Conservation (phyloP, 1,140 invertebrate species). For the Lasioglossum albipes region DNA sequence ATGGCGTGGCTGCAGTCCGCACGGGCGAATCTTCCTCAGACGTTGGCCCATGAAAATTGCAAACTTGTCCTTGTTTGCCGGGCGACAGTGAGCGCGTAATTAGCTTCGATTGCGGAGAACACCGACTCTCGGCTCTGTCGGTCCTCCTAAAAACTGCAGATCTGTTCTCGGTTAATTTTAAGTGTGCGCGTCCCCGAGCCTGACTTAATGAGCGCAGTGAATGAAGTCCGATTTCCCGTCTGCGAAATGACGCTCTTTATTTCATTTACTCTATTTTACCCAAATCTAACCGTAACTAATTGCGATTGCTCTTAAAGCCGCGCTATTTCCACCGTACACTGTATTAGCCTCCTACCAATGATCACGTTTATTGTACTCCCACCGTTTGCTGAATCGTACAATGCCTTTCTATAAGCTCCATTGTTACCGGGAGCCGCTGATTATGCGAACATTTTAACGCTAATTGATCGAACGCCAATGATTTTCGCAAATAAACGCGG, state of each 20-base stretch:
- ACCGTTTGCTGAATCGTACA: no score
- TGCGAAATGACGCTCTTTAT: not conserved
- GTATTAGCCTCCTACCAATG: not conserved
- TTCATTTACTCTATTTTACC: not conserved
- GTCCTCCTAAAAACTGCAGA: not conserved
- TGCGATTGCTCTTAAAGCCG: not conserved
- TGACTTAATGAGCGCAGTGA: not conserved
- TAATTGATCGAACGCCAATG: no score
- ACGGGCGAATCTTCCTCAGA: not conserved
- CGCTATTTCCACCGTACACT: not conserved
- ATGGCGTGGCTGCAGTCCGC: not conserved
- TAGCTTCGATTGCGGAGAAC: not conserved
- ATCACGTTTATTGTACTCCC: no score
- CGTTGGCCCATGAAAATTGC: not conserved
- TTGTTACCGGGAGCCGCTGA: no score
- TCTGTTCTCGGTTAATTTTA: not conserved
- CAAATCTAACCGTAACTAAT: not conserved
- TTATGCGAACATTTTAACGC: no score
- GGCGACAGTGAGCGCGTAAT: not conserved
- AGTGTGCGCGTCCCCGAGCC: not conserved
- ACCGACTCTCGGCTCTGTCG: not conserved
- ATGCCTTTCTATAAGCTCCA: no score
- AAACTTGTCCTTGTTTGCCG: conserved; percentile 1
- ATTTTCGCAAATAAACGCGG: no score
- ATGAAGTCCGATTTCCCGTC: not conserved